Evolutionary conservation across 2,888 invertebrate species (phyloP), one percentile per base, ranked within the genome.

Genomic region (Pseudanteris insignis): DNA sequence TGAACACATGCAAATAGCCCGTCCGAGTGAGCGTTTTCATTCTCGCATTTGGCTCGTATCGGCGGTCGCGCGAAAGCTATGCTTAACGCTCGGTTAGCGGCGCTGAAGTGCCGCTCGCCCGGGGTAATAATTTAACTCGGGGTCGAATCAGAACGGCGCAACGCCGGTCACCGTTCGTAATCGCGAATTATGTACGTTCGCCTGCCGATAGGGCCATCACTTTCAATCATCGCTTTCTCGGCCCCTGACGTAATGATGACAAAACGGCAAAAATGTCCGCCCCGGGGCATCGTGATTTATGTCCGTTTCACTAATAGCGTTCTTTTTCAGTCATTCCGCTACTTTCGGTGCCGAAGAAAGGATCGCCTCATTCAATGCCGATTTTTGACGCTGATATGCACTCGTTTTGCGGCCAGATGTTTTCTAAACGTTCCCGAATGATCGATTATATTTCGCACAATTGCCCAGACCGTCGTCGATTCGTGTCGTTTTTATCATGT

Each of bases 121-220:
- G 40, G 21, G 68, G 70, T 70, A 74, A 75, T 75, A 74, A 75
- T 75, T 75, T 74, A 74, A 70, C 73, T 65, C 67, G 68, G 66
- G 73, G 72, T 71, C 71, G 70, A 73, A 72, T 75, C 74, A 71
- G 71, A 71, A 68, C 66, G 68, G 68, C 69, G 68, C 67, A 73
- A 69, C 71, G 68, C 67, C 67, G 44, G 48, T 37, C 32, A 43
- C 29, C 58, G 51, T 54, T 51, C 48, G 43, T 54, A 48, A 50
- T 50, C 44, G 28, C 32, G 41, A 53, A 60, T 60, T 60, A 60
- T 60, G 53, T 48, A 61, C 50, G 40, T 61, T 47, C 46, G 55
- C 41, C 40, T 38, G 44, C 28, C 46, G 37, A 28, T 28, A 40
- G 41, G 34, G 29, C 47, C 30, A 8, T 21, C 15, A 33, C n/a